Evolutionary conservation across 1,140 invertebrate species (phyloP), one percentile per base, ranked within the genome.

Genomic region (Nasonia longicornis): DNA sequence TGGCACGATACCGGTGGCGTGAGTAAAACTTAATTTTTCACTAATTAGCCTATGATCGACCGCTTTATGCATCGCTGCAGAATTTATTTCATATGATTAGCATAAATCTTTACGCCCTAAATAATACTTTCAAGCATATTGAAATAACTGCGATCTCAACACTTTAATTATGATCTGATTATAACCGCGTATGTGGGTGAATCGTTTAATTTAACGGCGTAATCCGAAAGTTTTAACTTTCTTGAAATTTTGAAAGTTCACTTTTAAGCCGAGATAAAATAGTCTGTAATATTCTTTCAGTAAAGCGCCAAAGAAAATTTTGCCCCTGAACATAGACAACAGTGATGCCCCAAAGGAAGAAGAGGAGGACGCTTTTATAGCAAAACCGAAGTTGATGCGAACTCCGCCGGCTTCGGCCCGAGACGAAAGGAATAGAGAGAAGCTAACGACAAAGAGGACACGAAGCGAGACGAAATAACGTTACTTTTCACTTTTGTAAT

Each of bases 331-430:
- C n/a, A 42, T 38, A 35, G 58, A 35, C 52, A 58, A n/a, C 52
- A 16, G 20, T 6, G 52, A 58, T 20, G 20, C 52, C 16, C 52
- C 52, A 7, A 58, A 58, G n/a, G 71, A 80, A 71, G 81, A 82
- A 64, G 86, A 83, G 31, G 81, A 85, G 74, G 85, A 86, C n/a
- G 88, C 85, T 29, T 89, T 89, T 76, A 35, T 84, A 35, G 84
- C 88, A 0, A 89, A 88, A 76, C 88, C 88, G 80, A 87, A 86
- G 67, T 80, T 89, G 79, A 81, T 83, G 67, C 83, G 88, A 22
- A 89, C 88, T 14, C 87, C 88, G 52, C 87, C 87, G 3, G 66
- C 42, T 67, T 67, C 82, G 11, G 69, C 69, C 12, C 42, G 48
- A 42, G 4, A 14, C 6, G 42, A 71, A 42, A 75, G 67, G 0